A percentile compares a stretch with the other conserved stretches of the same genome.
phyloP scores from a whole-genome alignment of 2,113 vertebrate genomes.

The Galemys pyrenaicus region DNA sequence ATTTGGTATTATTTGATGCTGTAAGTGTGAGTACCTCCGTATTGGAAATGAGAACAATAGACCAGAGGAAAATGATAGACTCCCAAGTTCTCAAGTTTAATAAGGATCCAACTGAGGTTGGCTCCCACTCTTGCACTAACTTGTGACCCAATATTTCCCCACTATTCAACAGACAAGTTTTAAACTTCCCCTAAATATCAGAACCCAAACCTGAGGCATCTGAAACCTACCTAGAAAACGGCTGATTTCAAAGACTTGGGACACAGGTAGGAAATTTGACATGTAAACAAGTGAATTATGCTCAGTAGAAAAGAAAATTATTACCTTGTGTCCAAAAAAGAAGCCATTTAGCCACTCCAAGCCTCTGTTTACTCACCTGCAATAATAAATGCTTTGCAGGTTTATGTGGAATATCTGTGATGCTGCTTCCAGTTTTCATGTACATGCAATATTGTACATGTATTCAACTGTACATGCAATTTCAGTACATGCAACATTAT shows the following conservation, averaged over 20 bases:
- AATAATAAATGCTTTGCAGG: conserved; percentile 1
- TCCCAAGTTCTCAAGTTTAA: not conserved
- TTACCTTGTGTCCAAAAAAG: not conserved
- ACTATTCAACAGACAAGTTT: not conserved
- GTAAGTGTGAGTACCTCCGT: not conserved
- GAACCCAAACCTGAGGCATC: not conserved
- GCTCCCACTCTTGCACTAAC: not conserved
- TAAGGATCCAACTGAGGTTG: not conserved
- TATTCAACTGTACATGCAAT: not conserved
- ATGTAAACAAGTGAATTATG: conserved; percentile 17
- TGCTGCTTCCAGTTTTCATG: not conserved
- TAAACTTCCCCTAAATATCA: not conserved
- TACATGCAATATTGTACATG: not conserved
- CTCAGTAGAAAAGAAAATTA: not conserved
- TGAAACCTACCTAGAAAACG: not conserved
- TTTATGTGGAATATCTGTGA: not conserved
- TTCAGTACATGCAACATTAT: not conserved
- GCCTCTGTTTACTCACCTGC: not conserved
- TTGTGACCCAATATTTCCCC: not conserved
- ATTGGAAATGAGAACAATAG: not conserved
- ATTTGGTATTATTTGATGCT: not conserved
- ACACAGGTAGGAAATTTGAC: not conserved
- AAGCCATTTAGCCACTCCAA: not conserved
- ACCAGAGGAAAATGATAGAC: not conserved
- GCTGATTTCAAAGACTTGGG: not conserved